Percentiles rank a stretch among this genome's conserved stretches.
These are phyloP conservation scores for Acromyrmex charruanus DNA, from an alignment of 1,140 invertebrate species.

Conservation along the genomic window DNA sequence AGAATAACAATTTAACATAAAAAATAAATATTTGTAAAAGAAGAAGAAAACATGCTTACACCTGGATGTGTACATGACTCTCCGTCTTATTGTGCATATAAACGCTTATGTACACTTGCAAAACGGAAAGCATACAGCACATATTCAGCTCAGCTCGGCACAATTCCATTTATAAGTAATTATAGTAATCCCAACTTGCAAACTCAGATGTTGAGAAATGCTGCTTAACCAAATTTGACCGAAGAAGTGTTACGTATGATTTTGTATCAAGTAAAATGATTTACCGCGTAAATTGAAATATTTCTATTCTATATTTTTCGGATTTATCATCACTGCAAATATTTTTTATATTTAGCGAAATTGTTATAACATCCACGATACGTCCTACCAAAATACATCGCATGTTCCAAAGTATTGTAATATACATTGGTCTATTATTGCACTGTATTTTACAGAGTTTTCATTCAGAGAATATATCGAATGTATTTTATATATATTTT, in stretches of 20 bases:
- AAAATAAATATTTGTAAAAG: background rate
- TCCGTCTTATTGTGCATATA: background rate
- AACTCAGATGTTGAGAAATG: conserved; percentile 14
- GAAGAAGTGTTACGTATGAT: background rate
- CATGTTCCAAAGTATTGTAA: background rate
- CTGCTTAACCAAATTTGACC: background rate
- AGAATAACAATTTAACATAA: background rate
- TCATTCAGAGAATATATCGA: conserved; percentile 2
- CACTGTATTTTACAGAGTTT: background rate
- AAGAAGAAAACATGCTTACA: background rate
- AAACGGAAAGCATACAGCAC: background rate
- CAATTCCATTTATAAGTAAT: conserved; percentile 2
- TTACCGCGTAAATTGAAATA: conserved; percentile 12
- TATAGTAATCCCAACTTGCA: background rate
- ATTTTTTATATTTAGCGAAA: background rate
- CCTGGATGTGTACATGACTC: background rate
- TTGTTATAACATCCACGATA: background rate
- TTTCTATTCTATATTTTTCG: background rate
- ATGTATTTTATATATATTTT: background rate
- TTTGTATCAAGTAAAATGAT: conserved; percentile 2
- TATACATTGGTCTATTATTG: background rate
- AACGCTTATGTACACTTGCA: background rate
- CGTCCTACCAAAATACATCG: background rate
- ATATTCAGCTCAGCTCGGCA: background rate
- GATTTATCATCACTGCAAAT: conserved; percentile 11